These are phyloP conservation scores for Arctocebus calabarensis DNA, from an alignment of 2,797 vertebrate genomes.

Conservation along the genomic window DNA sequence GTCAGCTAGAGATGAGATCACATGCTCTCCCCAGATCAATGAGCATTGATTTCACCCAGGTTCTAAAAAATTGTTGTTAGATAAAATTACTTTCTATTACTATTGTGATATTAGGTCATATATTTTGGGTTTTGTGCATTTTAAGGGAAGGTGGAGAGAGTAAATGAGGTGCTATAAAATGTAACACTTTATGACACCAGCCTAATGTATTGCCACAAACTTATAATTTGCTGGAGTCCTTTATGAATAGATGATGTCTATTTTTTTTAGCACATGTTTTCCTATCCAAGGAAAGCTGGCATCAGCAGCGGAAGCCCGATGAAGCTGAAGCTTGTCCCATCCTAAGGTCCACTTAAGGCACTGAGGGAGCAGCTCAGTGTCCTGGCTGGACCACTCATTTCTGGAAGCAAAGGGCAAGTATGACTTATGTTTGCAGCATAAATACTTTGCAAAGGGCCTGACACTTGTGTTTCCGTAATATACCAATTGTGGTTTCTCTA, in stretches of 20 bases:
- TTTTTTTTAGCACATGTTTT: neutral
- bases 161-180: neutral
- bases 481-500: neutral
- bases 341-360: neutral
- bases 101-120: neutral
- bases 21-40: neutral
- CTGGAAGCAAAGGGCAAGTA: neutral
- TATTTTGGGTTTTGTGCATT: neutral
- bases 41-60: neutral
- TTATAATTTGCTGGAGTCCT: conserved; percentile 11
- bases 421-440: neutral
- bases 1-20: neutral
- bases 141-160: neutral
- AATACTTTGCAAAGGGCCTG: neutral
- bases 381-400: neutral
- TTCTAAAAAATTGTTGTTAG: conserved; percentile 1
- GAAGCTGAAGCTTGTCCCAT: too few relatives aligned
- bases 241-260: neutral
- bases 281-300: neutral
- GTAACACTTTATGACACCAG: neutral
- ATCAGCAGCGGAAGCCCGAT: neutral
- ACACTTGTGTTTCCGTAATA: neutral
- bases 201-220: neutral
- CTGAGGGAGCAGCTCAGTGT: neutral
- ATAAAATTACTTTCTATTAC: neutral